phyloP scores from a whole-genome alignment of 92 coral and sea anemone species.

The Meandrina meandrites region DNA sequence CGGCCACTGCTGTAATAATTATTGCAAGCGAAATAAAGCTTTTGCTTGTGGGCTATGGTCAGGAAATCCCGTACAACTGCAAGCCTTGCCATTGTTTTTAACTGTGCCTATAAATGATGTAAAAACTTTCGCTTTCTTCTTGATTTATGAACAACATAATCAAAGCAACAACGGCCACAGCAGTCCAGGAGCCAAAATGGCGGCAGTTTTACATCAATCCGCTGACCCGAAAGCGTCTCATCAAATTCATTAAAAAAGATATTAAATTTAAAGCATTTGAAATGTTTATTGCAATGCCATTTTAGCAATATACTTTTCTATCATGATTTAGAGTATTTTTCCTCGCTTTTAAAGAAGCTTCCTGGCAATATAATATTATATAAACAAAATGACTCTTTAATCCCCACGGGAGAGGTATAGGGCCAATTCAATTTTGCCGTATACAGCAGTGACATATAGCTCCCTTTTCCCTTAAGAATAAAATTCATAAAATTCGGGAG shows the following conservation, averaged over 20 bases:
- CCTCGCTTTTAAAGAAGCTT: background rate
- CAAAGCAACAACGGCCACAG: background rate
- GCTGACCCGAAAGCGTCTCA: background rate
- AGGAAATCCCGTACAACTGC: conserved; percentile 10
- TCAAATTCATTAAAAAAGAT: no score
- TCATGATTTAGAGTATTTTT: background rate
- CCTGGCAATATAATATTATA: no score
- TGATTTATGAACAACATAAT: background rate
- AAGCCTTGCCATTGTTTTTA: conserved; percentile 4
- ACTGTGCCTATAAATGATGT: background rate
- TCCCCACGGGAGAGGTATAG: conserved; percentile 17
- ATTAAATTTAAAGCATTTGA: no score
- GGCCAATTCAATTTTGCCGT: background rate
- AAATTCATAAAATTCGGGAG: background rate
- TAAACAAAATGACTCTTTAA: background rate
- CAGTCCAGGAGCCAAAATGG: background rate
- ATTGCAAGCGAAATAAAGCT: background rate
- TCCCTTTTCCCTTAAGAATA: background rate
- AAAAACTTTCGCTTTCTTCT: no score
- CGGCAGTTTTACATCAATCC: conserved; percentile 11
- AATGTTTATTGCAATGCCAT: background rate
- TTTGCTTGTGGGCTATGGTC: background rate
- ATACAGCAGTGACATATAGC: background rate
- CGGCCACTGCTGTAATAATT: background rate
- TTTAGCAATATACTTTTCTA: background rate